A percentile compares a stretch with the other conserved stretches of the same genome.
These are phyloP conservation scores for Aurelia aurita DNA, from an alignment of 30 jellyfish, hydroid and myxozoan genomes.

Conservation along the genomic window DNA sequence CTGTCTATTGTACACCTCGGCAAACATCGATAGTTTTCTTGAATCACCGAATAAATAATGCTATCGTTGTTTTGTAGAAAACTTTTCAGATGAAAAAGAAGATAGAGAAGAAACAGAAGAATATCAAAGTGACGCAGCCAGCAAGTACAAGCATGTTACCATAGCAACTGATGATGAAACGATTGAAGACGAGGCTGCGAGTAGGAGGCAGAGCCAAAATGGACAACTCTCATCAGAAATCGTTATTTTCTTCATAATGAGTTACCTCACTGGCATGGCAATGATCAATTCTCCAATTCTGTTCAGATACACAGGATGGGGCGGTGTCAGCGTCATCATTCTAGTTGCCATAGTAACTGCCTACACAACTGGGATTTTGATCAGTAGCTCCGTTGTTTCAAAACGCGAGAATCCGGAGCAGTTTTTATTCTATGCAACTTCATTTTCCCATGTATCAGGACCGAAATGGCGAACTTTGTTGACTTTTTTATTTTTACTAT, in stretches of 20 bases:
- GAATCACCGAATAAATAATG: no score
- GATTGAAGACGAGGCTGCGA: not conserved
- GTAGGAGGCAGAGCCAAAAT: not conserved
- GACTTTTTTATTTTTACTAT: not conserved
- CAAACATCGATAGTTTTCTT: no score
- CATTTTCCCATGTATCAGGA: not conserved
- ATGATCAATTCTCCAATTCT: not conserved
- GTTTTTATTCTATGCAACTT: not conserved
- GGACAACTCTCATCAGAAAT: not conserved
- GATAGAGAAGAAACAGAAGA: not conserved
- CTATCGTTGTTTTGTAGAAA: no score
- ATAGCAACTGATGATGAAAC: not conserved
- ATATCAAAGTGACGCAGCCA: not conserved
- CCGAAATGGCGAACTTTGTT: not conserved
- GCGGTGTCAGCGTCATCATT: not conserved
- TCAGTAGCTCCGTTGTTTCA: not conserved
- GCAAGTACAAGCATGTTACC: not conserved
- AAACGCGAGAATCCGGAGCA: not conserved
- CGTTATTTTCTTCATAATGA: not conserved
- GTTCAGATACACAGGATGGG: slow-evolving; percentile 5
- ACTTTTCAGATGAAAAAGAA: not conserved
- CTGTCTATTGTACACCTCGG: no score
- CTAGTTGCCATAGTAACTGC: slow-evolving; percentile 3
- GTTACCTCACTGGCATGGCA: slow-evolving; percentile 8
- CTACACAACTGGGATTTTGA: not conserved